Percentiles rank a stretch among this genome's conserved stretches.
phyloP scores from a whole-genome alignment of 2,888 invertebrate genomes.

The Drosophila anomelani region DNA sequence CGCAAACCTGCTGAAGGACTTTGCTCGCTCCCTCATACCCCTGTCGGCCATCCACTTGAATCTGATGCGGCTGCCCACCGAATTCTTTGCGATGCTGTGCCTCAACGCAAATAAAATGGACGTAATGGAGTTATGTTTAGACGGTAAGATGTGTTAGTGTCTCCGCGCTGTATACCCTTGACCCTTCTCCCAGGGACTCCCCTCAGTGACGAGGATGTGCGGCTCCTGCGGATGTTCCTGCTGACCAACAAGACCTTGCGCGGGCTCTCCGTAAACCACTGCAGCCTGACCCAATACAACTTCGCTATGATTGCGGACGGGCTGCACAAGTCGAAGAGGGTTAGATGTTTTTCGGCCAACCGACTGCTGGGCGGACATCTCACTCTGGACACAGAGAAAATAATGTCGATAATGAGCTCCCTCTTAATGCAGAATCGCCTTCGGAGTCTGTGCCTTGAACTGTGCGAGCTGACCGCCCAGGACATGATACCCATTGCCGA shows the following conservation, averaged over 20 bases:
- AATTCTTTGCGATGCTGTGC: constrained; percentile 69
- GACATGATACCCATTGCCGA: constrained; percentile 81
- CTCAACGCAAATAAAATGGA: constrained; percentile 54
- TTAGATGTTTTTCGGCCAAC: constrained; percentile 69
- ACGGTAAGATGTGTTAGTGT: constrained; percentile 55
- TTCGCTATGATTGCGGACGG: constrained; percentile 83
- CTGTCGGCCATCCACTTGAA: constrained; percentile 63
- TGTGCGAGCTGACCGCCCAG: constrained; percentile 77
- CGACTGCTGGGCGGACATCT: constrained; percentile 63
- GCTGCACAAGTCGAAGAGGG: constrained; percentile 72
- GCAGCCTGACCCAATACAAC: constrained; percentile 76
- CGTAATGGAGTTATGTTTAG: constrained; percentile 65
- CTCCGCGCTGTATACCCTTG: not conserved
- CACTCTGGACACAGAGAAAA: constrained; percentile 76
- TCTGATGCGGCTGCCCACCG: constrained; percentile 66
- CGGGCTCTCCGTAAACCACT: constrained; percentile 66
- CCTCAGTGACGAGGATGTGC: constrained; percentile 49
- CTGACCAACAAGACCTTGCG: constrained; percentile 58
- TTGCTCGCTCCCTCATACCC: constrained; percentile 55
- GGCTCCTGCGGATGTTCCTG: constrained; percentile 65
- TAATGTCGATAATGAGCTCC: constrained; percentile 66
- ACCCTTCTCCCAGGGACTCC: constrained; percentile 56
- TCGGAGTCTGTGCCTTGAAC: constrained; percentile 72
- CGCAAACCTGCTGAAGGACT: constrained; percentile 50
- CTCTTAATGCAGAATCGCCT: constrained; percentile 80